Evolutionary conservation across 2,113 vertebrate species (phyloP), one percentile per base, ranked within the genome.

Genomic region (Nothoprocta perdicaria): DNA sequence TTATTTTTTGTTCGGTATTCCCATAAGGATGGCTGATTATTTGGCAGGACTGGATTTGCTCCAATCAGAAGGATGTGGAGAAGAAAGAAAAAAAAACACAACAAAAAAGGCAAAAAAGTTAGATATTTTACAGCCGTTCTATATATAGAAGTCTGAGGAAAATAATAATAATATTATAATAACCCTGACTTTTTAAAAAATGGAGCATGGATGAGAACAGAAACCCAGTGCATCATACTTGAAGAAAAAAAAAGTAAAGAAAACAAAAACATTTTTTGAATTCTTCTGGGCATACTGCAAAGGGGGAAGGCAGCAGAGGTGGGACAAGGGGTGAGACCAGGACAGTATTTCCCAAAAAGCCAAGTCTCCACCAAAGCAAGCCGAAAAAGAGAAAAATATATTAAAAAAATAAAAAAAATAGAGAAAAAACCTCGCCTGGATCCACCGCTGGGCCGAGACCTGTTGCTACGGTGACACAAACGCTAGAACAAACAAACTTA

Each of bases 401-500:
- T 38, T 8, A 38, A 46, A 22, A 48, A 23, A 48, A 22, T 9
- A 48, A 48, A 48, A 48, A 48, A 48, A 48, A 48, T 7, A 21
- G 17, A 45, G 17, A 48, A 48, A 21, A 48, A 48, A 48, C 80
- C 79, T 79, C 33, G 84, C 88, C 88, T 83, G 86, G 94, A 79
- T 93, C 88, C 78, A 80, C 62, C 12, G 41, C 69, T 81, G 96
- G 91, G 95, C 94, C 93, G 90, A 96, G 96, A 93, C 95, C 93
- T 94, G 97, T 96, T 96, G 96, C 97, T 96, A 96, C 63, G 78
- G 97, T 91, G 93, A 97, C 97, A 96, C 90, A 95, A 91, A 96
- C 9, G 96, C 96, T 91, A 97, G 97, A 96, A 97, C 97, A 97
- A 97, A 97, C 96, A 95, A 95, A 96, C 86, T 92, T 96, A 96